phyloP scores from a whole-genome alignment of 2,113 vertebrate species.

The Canis aureus region DNA sequence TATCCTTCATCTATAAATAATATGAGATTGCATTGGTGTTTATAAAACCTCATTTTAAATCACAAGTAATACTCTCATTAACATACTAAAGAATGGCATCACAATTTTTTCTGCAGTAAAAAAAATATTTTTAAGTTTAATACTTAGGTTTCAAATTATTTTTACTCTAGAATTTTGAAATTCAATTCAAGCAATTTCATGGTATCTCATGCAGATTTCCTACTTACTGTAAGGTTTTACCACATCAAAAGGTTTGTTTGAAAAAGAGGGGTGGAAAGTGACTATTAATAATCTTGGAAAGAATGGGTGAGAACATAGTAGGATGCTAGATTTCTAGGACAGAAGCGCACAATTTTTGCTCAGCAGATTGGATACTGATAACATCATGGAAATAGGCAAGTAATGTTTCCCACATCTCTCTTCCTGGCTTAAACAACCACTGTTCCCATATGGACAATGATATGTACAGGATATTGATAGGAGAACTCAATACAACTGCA shows the following conservation, averaged over 20 bases:
- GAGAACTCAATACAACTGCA: neutral
- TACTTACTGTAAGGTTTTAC: neutral
- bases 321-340: neutral
- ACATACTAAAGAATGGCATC: neutral
- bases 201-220: neutral
- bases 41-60: neutral
- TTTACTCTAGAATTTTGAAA: neutral
- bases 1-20: neutral
- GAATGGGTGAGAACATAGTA: neutral
- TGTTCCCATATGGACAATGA: neutral
- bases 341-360: too few relatives aligned
- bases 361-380: neutral
- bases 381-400: neutral
- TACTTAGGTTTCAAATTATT: neutral
- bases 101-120: slow-evolving; percentile 15
- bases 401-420: neutral
- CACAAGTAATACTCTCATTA: neutral
- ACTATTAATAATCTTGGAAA: neutral
- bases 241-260: neutral
- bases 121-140: neutral
- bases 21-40: neutral
- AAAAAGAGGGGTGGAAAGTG: neutral
- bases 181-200: neutral
- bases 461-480: neutral
- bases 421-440: neutral